Conservation (phyloP, 2,888 invertebrate genomes). For the Ophioninae sp. region DNA sequence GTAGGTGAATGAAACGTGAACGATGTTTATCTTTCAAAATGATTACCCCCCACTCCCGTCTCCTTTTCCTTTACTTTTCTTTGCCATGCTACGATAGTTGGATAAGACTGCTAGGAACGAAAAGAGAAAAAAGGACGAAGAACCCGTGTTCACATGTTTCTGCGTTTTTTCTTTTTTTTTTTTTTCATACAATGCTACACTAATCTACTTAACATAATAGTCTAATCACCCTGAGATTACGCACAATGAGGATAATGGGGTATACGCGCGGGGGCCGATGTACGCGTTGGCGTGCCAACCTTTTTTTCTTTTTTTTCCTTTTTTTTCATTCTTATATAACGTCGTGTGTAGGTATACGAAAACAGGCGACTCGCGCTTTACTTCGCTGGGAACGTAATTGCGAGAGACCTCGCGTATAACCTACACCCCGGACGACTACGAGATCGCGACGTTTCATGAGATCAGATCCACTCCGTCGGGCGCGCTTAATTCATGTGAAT, state of each 20-base stretch:
- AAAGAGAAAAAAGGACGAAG: constrained; percentile 14
- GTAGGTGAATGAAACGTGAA: constrained; percentile 21
- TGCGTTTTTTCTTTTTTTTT: neutral
- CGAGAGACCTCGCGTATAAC: constrained; percentile 40
- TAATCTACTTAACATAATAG: constrained; percentile 61
- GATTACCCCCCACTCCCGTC: neutral
- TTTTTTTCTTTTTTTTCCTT: neutral
- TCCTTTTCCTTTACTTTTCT: neutral
- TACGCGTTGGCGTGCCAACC: constrained; percentile 56
- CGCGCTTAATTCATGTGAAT: constrained; percentile 21
- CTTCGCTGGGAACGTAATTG: constrained; percentile 62
- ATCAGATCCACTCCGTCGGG: constrained; percentile 19
- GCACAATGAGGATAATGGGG: constrained; percentile 60
- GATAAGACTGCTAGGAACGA: constrained; percentile 22
- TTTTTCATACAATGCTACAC: constrained; percentile 48
- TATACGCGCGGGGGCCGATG: constrained; percentile 37
- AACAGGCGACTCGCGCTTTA: constrained; percentile 26
- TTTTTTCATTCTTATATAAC: constrained; percentile 46
- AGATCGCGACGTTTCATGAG: constrained; percentile 13
- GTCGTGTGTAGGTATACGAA: constrained; percentile 13
- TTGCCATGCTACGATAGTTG: constrained; percentile 9
- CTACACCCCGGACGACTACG: constrained; percentile 12
- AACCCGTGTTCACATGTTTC: constrained; percentile 39
- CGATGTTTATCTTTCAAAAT: constrained; percentile 34
- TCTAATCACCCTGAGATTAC: constrained; percentile 61